Evolutionary conservation across 2,797 vertebrate genomes (phyloP).

Genomic region (Enteromius mattozi): DNA sequence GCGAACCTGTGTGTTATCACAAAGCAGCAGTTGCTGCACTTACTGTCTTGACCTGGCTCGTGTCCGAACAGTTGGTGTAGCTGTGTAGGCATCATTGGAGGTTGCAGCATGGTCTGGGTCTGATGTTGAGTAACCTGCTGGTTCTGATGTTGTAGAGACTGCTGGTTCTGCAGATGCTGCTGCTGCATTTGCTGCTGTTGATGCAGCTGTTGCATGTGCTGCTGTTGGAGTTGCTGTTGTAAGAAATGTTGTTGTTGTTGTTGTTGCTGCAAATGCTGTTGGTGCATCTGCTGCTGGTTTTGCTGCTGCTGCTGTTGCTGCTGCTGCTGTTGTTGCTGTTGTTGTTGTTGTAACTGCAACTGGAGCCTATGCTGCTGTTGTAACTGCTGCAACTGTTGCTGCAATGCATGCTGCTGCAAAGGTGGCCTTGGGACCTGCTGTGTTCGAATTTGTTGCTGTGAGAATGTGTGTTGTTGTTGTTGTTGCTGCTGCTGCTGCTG

Average conservation of each 20-base stretch:
- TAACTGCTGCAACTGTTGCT: constrained; percentile 72
- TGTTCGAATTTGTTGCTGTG: constrained; percentile 82
- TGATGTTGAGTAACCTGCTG: constrained; percentile 73
- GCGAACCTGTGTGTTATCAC: neutral
- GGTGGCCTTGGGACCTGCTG: constrained; percentile 81
- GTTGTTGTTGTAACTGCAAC: constrained; percentile 71
- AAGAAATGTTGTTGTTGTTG: constrained; percentile 69
- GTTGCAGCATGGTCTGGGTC: constrained; percentile 74
- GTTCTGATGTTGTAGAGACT: constrained; percentile 72
- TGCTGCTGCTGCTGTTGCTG: constrained; percentile 71
- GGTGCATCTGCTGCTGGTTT: constrained; percentile 74
- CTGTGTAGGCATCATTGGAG: constrained; percentile 75
- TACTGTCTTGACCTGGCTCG: constrained; percentile 89
- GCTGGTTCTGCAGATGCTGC: constrained; percentile 72
- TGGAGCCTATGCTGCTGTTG: constrained; percentile 79
- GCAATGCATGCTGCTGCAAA: constrained; percentile 81
- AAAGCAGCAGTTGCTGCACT: constrained; percentile 68
- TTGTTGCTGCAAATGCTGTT: constrained; percentile 78
- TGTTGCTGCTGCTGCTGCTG: constrained; percentile 74
- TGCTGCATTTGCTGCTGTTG: constrained; percentile 73
- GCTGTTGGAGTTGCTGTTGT: constrained; percentile 79
- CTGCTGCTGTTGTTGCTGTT: constrained; percentile 74
- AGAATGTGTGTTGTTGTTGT: constrained; percentile 68
- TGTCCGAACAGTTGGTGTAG: constrained; percentile 89
- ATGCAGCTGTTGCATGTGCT: constrained; percentile 67